Evolutionary conservation across 2,797 vertebrate genomes (phyloP), one percentile per base, ranked within the genome.

Genomic region (Rhinatrema bivittatum): DNA sequence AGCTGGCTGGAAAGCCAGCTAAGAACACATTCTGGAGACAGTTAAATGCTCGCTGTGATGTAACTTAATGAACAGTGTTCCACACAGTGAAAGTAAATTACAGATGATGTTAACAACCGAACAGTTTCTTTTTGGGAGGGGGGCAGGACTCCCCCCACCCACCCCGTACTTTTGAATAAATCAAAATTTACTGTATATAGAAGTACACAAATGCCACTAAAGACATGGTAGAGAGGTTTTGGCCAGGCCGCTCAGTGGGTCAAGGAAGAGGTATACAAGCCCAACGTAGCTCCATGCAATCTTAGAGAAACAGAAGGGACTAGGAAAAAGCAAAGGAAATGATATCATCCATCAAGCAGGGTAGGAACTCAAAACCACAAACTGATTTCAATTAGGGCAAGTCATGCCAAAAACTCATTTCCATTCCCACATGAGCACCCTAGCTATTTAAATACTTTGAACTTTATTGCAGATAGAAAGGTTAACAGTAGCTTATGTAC

Each of bases 281-380:
- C 68, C 60, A 60, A 72, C 60, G 76, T 58, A 74, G 62, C 39
- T 72, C 70, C 50, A 53, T 65, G 60, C 63, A 76, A 77, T 75
- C 74, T 71, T 68, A 84, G 60, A 70, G 82, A 78, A 81, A 82
- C 73, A 76, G 61, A 51, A 51, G 65, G 56, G 65, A 72, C 56
- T 78, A 75, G 68, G 69, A 72, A 69, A n/a, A 75, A 68, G 78
- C 68, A 72, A 67, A 80, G 75, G 81, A 88, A 85, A 82, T 86
- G 71, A 84, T 70, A 77, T 87, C 84, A 87, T 74, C 68, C 56
- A 61, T 69, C 65, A 77, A 62, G 68, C 70, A 72, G 76, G 65
- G 70, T 58, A 74, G 74, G 75, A 79, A 82, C 72, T 76, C 72
- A 54, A 60, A 78, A 74, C 67, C 73, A 72, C 63, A 75, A 68